Evolutionary conservation across 2,888 invertebrate genomes (phyloP).

Genomic region (Pyrochroa serraticornis): DNA sequence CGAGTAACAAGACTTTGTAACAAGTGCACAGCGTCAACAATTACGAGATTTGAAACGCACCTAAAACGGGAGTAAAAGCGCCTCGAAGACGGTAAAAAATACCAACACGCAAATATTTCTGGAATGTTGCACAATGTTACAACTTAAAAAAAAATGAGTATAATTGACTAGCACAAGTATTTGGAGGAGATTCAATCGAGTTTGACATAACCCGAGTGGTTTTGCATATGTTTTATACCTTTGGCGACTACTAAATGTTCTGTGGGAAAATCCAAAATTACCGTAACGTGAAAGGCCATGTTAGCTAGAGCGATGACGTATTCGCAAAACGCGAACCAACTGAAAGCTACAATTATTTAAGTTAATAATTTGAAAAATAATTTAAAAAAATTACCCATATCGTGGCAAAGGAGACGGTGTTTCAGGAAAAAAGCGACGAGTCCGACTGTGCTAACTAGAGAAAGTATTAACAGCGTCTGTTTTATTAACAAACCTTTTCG

Average conservation of each 20-base stretch:
- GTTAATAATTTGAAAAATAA: neutral
- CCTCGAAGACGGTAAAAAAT: neutral
- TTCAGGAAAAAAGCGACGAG: constrained; percentile 87
- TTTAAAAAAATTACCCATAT: constrained; percentile 76
- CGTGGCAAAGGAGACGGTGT: constrained; percentile 87
- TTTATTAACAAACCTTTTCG: constrained; percentile 61
- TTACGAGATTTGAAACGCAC: neutral
- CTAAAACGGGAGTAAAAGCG: too few species aligned
- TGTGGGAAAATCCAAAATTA: constrained; percentile 84
- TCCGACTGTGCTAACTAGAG: constrained; percentile 80
- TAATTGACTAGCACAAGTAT: constrained; percentile 24
- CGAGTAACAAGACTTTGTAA: neutral
- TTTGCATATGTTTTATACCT: constrained; percentile 48
- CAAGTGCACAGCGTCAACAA: neutral
- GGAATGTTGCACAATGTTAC: constrained; percentile 11
- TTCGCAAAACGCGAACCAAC: constrained; percentile 92
- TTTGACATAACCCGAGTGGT: constrained; percentile 34
- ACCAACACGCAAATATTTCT: constrained; percentile 1
- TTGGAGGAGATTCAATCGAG: constrained; percentile 25
- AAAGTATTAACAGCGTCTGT: constrained; percentile 75
- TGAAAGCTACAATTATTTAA: constrained; percentile 73
- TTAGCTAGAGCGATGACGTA: constrained; percentile 90
- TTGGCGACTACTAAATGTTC: constrained; percentile 78
- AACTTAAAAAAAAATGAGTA: neutral
- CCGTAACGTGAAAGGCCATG: constrained; percentile 91